phyloP scores from a whole-genome alignment of 2,888 invertebrate genomes.

The Epistrophe grossulariae region DNA sequence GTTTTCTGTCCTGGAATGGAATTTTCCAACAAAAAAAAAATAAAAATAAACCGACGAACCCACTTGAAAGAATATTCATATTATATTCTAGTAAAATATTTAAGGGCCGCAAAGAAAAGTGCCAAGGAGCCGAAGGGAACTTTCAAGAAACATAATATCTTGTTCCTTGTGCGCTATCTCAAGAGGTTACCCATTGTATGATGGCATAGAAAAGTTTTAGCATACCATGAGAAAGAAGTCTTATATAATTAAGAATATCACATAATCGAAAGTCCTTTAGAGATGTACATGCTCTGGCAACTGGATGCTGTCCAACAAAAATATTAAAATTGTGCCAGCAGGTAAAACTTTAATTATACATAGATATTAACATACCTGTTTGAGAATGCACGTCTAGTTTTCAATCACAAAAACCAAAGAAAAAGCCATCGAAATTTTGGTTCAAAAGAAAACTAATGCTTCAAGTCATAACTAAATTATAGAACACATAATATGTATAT shows the following conservation, averaged over 20 bases:
- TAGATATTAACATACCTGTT: conserved; percentile 19
- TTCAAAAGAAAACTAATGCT: conserved; percentile 33
- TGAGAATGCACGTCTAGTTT: conserved; percentile 52
- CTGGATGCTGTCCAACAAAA: conserved; percentile 13
- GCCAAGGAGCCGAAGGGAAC: conserved; percentile 35
- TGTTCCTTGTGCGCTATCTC: conserved; percentile 1
- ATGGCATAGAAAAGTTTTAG: conserved; percentile 46
- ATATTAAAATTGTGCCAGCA: conserved; percentile 31
- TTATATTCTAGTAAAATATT: conserved; percentile 31
- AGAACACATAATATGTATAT: not conserved
- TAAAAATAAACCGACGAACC: not conserved
- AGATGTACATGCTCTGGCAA: not conserved
- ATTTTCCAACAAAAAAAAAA: conserved; percentile 8
- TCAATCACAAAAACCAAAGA: conserved; percentile 46
- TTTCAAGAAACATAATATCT: conserved; percentile 57
- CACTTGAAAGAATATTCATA: conserved; percentile 55
- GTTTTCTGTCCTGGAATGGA: conserved; percentile 38
- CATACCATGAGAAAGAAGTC: conserved; percentile 43
- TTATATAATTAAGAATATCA: conserved; percentile 72
- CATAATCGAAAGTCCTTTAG: conserved; percentile 64
- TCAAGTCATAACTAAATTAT: conserved; percentile 62
- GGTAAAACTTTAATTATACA: conserved; percentile 68
- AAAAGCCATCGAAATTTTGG: not conserved
- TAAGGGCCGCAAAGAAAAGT: conserved; percentile 32
- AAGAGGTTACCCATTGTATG: conserved; percentile 35